Percentiles rank a stretch among this genome's conserved stretches.
These are phyloP conservation scores for Lynx canadensis DNA, from an alignment of 2,113 vertebrate genomes.

Conservation along the genomic window DNA sequence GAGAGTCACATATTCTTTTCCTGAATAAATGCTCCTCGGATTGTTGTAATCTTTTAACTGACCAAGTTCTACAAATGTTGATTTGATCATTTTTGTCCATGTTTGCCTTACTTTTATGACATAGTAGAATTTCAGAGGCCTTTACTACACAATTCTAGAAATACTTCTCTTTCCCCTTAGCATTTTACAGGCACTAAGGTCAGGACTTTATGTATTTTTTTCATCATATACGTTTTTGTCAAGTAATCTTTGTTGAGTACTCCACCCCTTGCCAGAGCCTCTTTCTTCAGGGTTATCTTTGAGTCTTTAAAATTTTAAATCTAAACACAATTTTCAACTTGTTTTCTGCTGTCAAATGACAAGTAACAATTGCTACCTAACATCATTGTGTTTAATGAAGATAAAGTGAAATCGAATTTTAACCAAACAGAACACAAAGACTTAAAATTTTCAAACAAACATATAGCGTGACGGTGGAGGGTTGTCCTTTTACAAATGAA, in stretches of 20 bases:
- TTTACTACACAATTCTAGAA: background rate
- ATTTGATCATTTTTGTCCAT: background rate
- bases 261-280: background rate
- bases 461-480: background rate
- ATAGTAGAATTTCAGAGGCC: background rate
- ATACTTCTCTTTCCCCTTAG: background rate
- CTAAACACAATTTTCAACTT: background rate
- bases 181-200: background rate
- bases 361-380: background rate
- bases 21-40: background rate
- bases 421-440: constrained; percentile 15
- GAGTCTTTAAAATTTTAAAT: background rate
- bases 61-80: background rate
- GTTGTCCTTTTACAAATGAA: background rate
- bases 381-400: background rate
- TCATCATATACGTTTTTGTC: background rate
- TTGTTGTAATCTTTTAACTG: background rate
- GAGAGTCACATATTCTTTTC: background rate
- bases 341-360: background rate
- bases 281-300: background rate
- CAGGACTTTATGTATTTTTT: background rate
- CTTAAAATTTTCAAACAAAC: background rate
- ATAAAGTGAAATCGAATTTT: background rate
- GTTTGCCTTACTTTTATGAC: background rate
- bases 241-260: background rate